phyloP scores from a whole-genome alignment of 2,797 vertebrate genomes.

The Sebastiscus albofasciatus region DNA sequence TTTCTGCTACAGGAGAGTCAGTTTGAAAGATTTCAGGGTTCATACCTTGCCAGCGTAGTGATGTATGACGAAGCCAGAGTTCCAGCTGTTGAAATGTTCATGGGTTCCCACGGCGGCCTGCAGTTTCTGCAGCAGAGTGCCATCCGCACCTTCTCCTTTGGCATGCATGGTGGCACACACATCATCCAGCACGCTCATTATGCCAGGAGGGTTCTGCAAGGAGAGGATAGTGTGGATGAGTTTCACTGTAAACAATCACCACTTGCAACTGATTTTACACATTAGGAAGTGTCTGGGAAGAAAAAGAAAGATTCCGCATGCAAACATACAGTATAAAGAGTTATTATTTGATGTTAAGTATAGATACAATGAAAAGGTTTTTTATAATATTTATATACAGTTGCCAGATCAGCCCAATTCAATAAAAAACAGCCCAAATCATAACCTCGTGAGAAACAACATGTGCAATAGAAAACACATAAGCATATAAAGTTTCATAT shows the following conservation, averaged over 20 bases:
- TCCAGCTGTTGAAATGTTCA: slow-evolving; percentile 98
- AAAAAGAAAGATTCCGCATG: not conserved
- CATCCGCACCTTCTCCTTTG: slow-evolving; percentile 92
- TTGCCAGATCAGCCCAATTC: too few species aligned
- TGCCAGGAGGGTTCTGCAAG: slow-evolving; percentile 90
- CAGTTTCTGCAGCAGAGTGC: slow-evolving; percentile 94
- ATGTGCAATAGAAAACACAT: too few species aligned
- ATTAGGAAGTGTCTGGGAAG: not conserved
- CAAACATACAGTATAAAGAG: not conserved
- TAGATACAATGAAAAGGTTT: too few species aligned
- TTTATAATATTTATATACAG: too few species aligned
- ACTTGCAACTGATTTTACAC: not conserved
- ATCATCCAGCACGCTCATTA: slow-evolving; percentile 97
- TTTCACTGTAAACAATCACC: not conserved
- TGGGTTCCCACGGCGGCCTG: slow-evolving; percentile 91
- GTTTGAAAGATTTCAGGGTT: not conserved
- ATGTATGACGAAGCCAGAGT: slow-evolving; percentile 92
- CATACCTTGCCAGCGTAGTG: slow-evolving; percentile 96
- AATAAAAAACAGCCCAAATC: too few species aligned
- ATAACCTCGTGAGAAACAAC: too few species aligned
- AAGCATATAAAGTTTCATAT: too few species aligned
- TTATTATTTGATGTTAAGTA: not conserved
- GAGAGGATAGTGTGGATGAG: not conserved
- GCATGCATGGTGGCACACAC: slow-evolving; percentile 98
- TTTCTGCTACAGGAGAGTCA: not conserved